Evolutionary conservation across 2,113 vertebrate genomes (phyloP).

Genomic region (Cranoglanis bouderius): DNA sequence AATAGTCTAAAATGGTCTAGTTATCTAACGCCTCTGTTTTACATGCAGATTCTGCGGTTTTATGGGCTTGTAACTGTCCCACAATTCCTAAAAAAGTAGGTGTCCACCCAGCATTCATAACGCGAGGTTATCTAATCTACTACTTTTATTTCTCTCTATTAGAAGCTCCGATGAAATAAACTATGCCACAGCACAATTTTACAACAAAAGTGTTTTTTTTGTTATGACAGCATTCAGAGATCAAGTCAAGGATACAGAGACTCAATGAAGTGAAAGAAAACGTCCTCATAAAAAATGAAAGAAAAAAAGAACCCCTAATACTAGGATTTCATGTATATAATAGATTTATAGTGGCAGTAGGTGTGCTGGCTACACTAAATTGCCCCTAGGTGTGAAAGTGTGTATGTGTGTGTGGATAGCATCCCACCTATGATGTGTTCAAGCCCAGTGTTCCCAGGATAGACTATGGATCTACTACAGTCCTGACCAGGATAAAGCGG

Average conservation of each 20-base stretch:
- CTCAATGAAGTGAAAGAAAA: not conserved
- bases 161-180: constrained; percentile 7
- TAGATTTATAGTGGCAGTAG: not conserved
- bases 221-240: constrained; percentile 3
- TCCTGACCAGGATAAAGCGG: not conserved
- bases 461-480: not conserved
- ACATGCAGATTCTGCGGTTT: constrained; percentile 24
- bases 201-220: constrained; percentile 25
- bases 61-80: constrained; percentile 36
- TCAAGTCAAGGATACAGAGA: not conserved
- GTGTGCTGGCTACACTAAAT: not conserved
- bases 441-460: not conserved
- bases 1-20: not conserved
- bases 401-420: not conserved
- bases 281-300: not conserved
- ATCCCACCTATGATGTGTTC: not conserved
- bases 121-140: constrained; percentile 24
- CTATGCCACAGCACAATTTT: constrained; percentile 6
- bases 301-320: not conserved
- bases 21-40: constrained; percentile 20
- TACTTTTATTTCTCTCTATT: not conserved
- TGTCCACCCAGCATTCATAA: constrained; percentile 26
- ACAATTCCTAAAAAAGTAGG: constrained; percentile 25
- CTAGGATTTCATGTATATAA: not conserved
- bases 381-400: not conserved